Base-by-base conservation (phyloP, 2,797 vertebrate genomes). In the Galago senegalensis region DNA sequence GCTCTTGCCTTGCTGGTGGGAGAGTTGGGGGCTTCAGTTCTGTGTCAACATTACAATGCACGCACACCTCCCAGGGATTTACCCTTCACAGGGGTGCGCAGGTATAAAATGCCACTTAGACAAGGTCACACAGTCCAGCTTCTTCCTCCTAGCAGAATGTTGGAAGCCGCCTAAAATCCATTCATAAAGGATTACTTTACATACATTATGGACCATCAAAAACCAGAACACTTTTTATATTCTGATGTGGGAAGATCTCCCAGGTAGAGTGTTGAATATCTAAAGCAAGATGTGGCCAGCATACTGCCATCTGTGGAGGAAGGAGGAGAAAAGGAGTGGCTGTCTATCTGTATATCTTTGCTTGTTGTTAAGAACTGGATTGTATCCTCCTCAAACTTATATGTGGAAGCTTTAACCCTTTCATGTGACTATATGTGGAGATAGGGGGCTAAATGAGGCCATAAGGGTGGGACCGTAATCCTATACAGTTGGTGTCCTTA, bases 11-110 rank as follows among this genome's bases (percentile, higher is more conserved):
- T 12, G 31, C 60, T 31, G 49, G 60, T 1, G 23, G 69, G 37
- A 69, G 21, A 3, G 29, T 37, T 20, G 23, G 25, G 75, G 65
- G 58, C 58, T 58, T 17, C 29, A 10, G 0, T 58, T 53, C 49
- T 53, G 49, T 25, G 49, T 49, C 77, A 83, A 1, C 0, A 0
- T 40, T 14, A 49, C 0, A 75, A 21, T 1, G 25, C 21, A n/a
- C 49, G 40, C 53, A 12, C 46, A 40, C 20, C 21, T 40, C 29
- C 70, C 29, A 31, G 61, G 77, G 61, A n/a, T n/a, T 82, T 2
- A 29, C 17, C 21, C 70, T 56, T 3, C 61, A 75, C 37, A 77
- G 34, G 25, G 3, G 5, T 0, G 7, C 69, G 18, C 10, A 2
- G 46, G 75, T 2, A 3, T 2, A 7, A 37, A 49, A 25, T 40